Base-by-base conservation (phyloP, 2,888 invertebrate genomes). In the Liodrosophila aerea region DNA sequence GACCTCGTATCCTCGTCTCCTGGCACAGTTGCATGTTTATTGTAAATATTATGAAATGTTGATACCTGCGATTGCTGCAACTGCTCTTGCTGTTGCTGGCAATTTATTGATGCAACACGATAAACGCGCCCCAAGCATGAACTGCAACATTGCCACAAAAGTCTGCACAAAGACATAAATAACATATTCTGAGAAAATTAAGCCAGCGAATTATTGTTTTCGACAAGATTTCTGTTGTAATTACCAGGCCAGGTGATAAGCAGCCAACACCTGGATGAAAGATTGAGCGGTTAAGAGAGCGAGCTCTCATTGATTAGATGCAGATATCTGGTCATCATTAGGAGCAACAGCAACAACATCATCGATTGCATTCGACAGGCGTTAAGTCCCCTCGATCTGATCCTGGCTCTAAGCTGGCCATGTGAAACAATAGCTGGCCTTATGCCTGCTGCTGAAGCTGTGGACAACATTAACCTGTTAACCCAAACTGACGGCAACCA, bases 31-130 rank as follows among this genome's bases (percentile, higher is more conserved):
- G 85, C 86, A 85, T 85, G 86, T 83, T 85, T 83, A 78, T 85
- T 85, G 85, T 86, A 85, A 85, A 86, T 85, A 85, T 85, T 85
- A 85, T 85, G 85, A 85, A 86, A 83, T 86, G 85, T 76, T 85
- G 76, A 74, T 74, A 78, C 76, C 76, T 71, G 72, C 76, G 67
- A 66, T 62, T 78, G 75, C 63, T 60, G 66, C 44, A 56, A 22
- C 60, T 56, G 15, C 57, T 59, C 41, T 47, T 57, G 36, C 22
- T 22, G 22, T 22, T 22, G 22, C 43, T 51, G 57, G 58, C 62
- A 74, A 82, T 82, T 82, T 82, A 85, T 82, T 82, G 82, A 76
- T 82, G 83, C 68, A 74, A 73, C 73, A 73, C 76, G 85, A 82
- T 85, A 82, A 83, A 85, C 63, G 65, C 71, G 76, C 66, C 76